Conservation (phyloP, 1,140 invertebrate species). For the Aphelenchoides fujianensis region DNA sequence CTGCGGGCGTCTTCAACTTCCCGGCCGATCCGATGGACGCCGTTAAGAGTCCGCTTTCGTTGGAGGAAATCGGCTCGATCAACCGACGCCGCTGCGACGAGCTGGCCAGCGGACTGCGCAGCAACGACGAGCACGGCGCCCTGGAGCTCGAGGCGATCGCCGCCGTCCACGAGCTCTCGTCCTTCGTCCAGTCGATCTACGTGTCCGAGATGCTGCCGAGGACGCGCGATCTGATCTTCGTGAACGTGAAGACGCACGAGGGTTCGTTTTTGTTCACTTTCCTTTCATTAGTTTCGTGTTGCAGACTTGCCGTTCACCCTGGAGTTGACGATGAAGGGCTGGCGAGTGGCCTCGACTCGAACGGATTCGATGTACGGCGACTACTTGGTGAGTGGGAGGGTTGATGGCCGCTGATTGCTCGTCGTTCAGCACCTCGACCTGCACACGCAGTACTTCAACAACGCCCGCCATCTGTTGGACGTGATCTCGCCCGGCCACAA, state of each 20-base stretch:
- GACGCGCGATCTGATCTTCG: conserved; percentile 59
- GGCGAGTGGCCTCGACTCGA: conserved; percentile 55
- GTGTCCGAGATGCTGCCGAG: conserved; percentile 59
- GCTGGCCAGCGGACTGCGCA: background rate
- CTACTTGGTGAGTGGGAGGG: conserved; percentile 48
- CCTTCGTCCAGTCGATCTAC: conserved; percentile 44
- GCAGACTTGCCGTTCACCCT: conserved; percentile 55
- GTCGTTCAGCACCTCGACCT: conserved; percentile 47
- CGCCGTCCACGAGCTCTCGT: conserved; percentile 54
- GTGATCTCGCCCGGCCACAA: conserved; percentile 42
- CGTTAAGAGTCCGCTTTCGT: conserved; percentile 41
- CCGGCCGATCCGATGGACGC: background rate
- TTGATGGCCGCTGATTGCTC: background rate
- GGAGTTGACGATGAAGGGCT: conserved; percentile 61
- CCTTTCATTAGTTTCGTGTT: conserved; percentile 25
- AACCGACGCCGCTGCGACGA: background rate
- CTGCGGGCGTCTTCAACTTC: conserved; percentile 15
- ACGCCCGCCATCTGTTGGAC: conserved; percentile 50
- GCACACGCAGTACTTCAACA: conserved; percentile 56
- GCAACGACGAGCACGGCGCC: conserved; percentile 37
- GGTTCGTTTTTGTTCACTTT: conserved; percentile 27
- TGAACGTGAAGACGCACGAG: conserved; percentile 59
- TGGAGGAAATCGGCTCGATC: conserved; percentile 58
- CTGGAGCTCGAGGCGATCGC: conserved; percentile 60
- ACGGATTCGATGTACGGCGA: conserved; percentile 60